Percentiles rank a stretch among this genome's conserved stretches.
Evolutionary conservation across 2,113 vertebrate species (phyloP).

Genomic region (Puntigrus tetrazona): DNA sequence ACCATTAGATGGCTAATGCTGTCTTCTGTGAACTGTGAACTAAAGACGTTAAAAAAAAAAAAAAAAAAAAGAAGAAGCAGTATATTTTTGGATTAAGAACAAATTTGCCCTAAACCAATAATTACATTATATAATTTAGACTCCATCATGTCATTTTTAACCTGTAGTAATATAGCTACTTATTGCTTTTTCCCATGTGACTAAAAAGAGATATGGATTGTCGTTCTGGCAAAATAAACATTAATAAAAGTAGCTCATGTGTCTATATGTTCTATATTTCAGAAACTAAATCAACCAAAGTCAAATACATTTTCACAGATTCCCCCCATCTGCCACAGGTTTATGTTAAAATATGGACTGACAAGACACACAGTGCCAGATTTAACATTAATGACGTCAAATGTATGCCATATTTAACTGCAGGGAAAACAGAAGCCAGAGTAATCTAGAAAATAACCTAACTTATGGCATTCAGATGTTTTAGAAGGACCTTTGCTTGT

Average conservation of each 20-base stretch:
- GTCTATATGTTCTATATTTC: not conserved
- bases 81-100: not conserved
- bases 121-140: not conserved
- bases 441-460: not conserved
- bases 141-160: not conserved
- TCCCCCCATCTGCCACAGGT: not conserved
- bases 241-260: not conserved
- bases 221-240: not conserved
- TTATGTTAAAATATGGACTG: not conserved
- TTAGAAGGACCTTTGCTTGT: not conserved
- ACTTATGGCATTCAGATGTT: not conserved
- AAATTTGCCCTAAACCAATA: not conserved
- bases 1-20: constrained; percentile 49
- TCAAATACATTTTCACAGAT: not conserved
- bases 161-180: not conserved
- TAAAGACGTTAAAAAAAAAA: constrained; percentile 1
- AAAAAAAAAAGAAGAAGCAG: not conserved
- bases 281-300: not conserved
- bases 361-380: not conserved
- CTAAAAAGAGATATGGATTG: not conserved
- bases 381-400: not conserved
- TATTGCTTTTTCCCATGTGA: not conserved
- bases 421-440: not conserved
- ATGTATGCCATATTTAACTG: not conserved
- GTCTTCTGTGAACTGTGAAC: constrained; percentile 12